These are phyloP conservation scores for Lytechinus pictus DNA, from an alignment of 35 echinoderm and acorn worm genomes.

Conservation along the genomic window DNA sequence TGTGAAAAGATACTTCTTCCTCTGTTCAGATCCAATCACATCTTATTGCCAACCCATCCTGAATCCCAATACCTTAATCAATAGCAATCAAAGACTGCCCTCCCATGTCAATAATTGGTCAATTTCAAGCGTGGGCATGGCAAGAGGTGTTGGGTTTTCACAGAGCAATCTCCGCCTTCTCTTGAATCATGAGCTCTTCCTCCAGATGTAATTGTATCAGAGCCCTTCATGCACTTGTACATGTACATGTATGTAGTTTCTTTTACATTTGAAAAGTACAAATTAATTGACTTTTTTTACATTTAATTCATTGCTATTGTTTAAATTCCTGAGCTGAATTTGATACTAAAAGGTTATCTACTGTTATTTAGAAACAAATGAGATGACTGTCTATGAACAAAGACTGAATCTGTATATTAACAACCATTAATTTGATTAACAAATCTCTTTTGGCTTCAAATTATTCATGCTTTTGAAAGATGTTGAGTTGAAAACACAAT, in stretches of 20 bases:
- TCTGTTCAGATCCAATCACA: not conserved
- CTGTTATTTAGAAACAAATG: too few relatives aligned
- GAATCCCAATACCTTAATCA: slow-evolving; percentile 12
- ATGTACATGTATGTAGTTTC: not conserved
- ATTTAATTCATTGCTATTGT: not conserved
- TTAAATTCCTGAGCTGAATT: not conserved
- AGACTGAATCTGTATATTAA: too few relatives aligned
- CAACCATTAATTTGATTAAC: too few relatives aligned
- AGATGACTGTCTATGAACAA: too few relatives aligned
- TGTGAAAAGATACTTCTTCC: not conserved
- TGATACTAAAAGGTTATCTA: not conserved
- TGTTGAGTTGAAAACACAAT: too few relatives aligned
- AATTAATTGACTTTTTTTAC: not conserved
- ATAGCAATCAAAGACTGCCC: not conserved
- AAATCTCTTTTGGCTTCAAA: too few relatives aligned
- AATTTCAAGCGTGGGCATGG: not conserved
- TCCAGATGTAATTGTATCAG: not conserved
- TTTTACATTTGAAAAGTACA: not conserved
- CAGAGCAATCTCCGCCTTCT: not conserved
- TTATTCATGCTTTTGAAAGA: too few relatives aligned
- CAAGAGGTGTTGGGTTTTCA: not conserved
- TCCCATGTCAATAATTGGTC: not conserved
- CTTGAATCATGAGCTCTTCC: not conserved
- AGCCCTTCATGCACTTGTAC: not conserved
- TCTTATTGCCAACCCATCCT: not conserved